phyloP scores from a whole-genome alignment of 2,113 vertebrate species.

The Eurystomus gularis region DNA sequence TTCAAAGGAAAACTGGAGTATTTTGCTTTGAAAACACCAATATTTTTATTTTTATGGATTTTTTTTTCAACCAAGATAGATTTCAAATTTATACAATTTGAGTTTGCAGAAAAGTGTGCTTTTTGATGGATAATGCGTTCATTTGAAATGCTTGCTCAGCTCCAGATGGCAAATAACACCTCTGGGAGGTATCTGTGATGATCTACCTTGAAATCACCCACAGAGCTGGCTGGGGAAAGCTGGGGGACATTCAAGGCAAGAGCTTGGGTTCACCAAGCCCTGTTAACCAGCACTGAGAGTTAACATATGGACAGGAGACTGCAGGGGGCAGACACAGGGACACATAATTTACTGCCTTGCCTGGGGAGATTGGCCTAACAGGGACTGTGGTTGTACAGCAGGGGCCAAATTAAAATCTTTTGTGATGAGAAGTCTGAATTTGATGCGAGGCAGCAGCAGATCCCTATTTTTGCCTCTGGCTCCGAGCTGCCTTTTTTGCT shows the following conservation, averaged over 20 bases:
- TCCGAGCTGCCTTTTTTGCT: background rate
- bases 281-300: background rate
- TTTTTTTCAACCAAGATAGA: background rate
- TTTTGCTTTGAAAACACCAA: background rate
- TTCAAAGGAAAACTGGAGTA: background rate
- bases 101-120: background rate
- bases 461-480: background rate
- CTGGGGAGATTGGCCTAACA: background rate
- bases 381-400: background rate
- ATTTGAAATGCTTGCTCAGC: background rate
- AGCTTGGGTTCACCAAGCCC: background rate
- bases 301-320: slow-evolving; percentile 27
- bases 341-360: background rate
- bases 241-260: background rate
- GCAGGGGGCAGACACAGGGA: background rate
- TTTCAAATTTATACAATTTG: background rate
- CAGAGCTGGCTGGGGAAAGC: background rate
- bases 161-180: slow-evolving; percentile 65
- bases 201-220: slow-evolving; percentile 8
- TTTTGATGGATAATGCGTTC: background rate
- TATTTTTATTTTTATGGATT: background rate
- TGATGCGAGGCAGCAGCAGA: background rate
- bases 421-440: slow-evolving; percentile 17
- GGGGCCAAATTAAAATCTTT: slow-evolving; percentile 29
- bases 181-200: slow-evolving; percentile 33